Base-by-base conservation (phyloP, 2,797 vertebrate genomes). In the Lepilemur ruficaudatus region DNA sequence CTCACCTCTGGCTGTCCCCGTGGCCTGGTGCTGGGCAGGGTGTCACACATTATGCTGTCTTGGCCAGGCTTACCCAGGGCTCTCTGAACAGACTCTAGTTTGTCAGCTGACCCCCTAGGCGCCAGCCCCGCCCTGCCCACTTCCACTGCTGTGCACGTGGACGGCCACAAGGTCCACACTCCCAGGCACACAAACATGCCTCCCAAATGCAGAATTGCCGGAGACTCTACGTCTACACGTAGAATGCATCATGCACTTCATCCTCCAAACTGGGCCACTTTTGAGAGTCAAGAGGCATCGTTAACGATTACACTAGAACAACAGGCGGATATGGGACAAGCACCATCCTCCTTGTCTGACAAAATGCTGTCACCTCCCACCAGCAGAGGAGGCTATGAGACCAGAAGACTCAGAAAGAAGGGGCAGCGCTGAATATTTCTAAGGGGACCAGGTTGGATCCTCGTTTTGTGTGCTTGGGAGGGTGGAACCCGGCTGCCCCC, bases 381-480 rank as follows among this genome's bases (percentile, higher is more conserved):
- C 28, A 48, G 43, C 30, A 94, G 96, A 84, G 89, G 72, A 88
- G 88, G 46, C 80, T 38, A 0, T 17, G 69, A 91, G 50, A 75
- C 76, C 70, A 61, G 28, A 7, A 38, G 61, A 48, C 50, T 2
- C 7, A 32, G 30, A 57, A 57, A 23, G 32, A 59, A 76, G 28
- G 23, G 7, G 2, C 10, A 13, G 25, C 14, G 4, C 18, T 2
- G 11, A 43, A 1, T 28, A 18, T 75, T 65, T 73, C 70, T 38
- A 20, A 73, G 76, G 28, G 14, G 78, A 9, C 13, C 6, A 1
- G 30, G 12, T 28, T 3, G 46, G 46, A 25, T 30, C 48, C 57
- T 35, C 30, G 81, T 48, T 81, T 28, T 30, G n/a, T 75, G 32
- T 46, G 50, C 18, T 5, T n/a, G 69, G 10, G 61, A 72, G 12